Evolutionary conservation across 2,888 invertebrate genomes (phyloP), one percentile per base, ranked within the genome.

Genomic region (Gortyna flavago): DNA sequence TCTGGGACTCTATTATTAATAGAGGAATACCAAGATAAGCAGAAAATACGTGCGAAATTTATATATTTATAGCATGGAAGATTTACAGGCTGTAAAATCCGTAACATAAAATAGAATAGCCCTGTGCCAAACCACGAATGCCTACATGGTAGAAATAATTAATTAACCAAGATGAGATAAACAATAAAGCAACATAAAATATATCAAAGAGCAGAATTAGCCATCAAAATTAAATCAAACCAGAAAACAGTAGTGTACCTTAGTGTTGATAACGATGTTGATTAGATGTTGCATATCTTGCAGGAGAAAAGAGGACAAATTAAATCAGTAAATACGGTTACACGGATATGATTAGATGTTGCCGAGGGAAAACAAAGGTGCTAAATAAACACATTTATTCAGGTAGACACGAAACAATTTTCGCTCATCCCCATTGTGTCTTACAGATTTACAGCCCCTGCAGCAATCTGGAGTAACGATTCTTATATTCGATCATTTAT

Each of bases 361-460:
- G 18, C 32, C 0, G 13, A 18, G 41, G 3, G 8, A 35, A 35
- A 48, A 57, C 70, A 48, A 48, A 48, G 48, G 48, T 48, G 18
- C 18, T 16, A 48, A 48, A 18, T 18, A 48, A 48, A 48, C 6
- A 0, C 6, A 48, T 18, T 7, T 18, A 51, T 51, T 21, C 51
- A 77, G 6, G 8, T 77, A 29, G 61, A 62, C 35, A 35, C 41
- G 29, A 75, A 75, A 51, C 41, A 62, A 69, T 77, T 62, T 77
- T 29, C 61, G 41, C 32, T 54, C 54, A n/a, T 32, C 29, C 5
- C 21, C 51, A 32, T 66, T 76, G 25, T 67, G 6, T 61, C 21
- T 38, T 48, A 66, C 29, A 44, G 35, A 72, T 11, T 71, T 35
- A 35, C 35, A 35, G 35, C 35, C 59, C 13, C 57, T 18, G 7